Evolutionary conservation across 2,113 vertebrate species (phyloP).

Genomic region (Osmerus mordax): DNA sequence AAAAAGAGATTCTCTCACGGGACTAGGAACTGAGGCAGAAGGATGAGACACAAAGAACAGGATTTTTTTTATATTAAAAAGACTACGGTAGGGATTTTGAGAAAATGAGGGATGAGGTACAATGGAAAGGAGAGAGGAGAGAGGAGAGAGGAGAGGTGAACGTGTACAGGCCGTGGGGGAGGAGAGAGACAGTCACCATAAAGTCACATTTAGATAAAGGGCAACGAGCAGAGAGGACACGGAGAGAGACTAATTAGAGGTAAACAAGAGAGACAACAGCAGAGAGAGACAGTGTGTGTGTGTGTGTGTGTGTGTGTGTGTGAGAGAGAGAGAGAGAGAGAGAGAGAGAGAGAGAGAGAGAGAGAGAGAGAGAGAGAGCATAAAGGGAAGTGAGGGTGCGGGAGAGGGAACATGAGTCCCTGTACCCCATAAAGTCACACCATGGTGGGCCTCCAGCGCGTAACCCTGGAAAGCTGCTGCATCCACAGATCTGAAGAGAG

Average conservation of each 20-base stretch:
- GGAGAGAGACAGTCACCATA: conserved; percentile 8
- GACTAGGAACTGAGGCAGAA: background rate
- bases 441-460: conserved; percentile 35
- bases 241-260: too few relatives aligned
- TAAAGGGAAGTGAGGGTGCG: conserved; percentile 4
- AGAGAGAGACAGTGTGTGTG: conserved; percentile 26
- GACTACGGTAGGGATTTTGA: background rate
- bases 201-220: conserved; percentile 6
- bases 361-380: background rate
- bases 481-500: conserved; percentile 53
- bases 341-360: conserved; percentile 7
- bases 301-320: too few relatives aligned
- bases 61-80: too few relatives aligned
- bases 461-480: conserved; percentile 55
- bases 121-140: background rate
- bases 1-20: background rate
- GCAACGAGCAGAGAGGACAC: conserved; percentile 12
- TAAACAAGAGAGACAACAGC: conserved; percentile 22
- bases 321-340: conserved; percentile 24
- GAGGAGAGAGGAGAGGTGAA: conserved; percentile 2
- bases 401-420: conserved; percentile 42
- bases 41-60: too few relatives aligned
- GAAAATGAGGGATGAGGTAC: background rate
- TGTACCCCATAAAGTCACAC: conserved; percentile 45
- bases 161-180: background rate